These are phyloP conservation scores for Tetranychus piercei DNA, from an alignment of 2,888 invertebrate genomes.

Conservation along the genomic window DNA sequence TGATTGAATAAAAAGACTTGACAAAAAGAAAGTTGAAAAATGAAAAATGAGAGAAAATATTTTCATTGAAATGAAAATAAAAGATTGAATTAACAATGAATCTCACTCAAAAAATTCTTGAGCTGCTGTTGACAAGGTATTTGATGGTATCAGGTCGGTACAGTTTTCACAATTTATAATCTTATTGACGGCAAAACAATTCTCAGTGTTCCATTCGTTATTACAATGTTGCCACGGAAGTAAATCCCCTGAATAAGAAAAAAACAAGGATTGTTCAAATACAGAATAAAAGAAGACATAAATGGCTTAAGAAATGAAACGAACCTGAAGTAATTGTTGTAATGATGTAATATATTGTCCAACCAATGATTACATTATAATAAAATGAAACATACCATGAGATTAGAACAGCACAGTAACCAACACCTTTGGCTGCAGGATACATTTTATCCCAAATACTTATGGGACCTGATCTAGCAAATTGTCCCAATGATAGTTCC, in stretches of 20 bases:
- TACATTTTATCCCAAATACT: constrained; percentile 49
- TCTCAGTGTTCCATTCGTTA: constrained; percentile 58
- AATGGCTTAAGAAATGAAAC: not conserved
- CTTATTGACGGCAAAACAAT: constrained; percentile 37
- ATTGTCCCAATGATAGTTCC: constrained; percentile 57
- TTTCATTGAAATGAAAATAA: too few species aligned
- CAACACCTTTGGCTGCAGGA: constrained; percentile 42
- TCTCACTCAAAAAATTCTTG: constrained; percentile 31
- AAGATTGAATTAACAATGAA: not conserved
- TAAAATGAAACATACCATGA: constrained; percentile 60
- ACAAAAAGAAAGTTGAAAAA: too few species aligned
- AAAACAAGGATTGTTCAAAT: not conserved
- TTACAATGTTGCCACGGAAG: constrained; percentile 64
- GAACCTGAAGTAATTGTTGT: constrained; percentile 43
- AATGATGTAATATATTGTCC: constrained; percentile 61
- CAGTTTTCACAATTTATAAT: constrained; percentile 4
- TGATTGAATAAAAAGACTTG: too few species aligned
- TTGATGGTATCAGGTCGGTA: constrained; percentile 11
- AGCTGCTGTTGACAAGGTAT: constrained; percentile 28
- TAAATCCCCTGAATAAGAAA: constrained; percentile 32
- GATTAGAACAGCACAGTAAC: constrained; percentile 57
- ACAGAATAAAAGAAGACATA: not conserved
- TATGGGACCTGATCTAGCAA: constrained; percentile 48
- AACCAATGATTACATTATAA: constrained; percentile 66
- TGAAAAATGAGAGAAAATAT: too few species aligned